Conservation (phyloP, 2,113 vertebrate genomes). For the Barnardius zonarius region DNA sequence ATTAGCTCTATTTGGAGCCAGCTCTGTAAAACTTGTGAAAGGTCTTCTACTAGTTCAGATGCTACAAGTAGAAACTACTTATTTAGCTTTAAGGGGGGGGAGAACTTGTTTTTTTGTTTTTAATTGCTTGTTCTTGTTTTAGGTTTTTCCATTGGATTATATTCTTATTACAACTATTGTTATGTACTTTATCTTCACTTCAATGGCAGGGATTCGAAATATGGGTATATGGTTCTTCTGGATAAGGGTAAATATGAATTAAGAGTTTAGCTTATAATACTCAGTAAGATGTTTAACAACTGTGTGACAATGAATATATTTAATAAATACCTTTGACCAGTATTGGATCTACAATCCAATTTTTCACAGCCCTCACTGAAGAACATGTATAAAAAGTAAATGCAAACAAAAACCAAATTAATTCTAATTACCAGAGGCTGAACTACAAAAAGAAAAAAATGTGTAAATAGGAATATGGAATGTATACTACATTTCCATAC, state of each 20-base stretch:
- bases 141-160: conserved; percentile 98
- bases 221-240: conserved; percentile 99
- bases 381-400: neutral
- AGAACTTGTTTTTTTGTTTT: neutral
- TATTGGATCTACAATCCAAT: neutral
- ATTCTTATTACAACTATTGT: conserved; percentile 95
- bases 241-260: conserved; percentile 83
- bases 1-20: neutral
- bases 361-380: neutral
- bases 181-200: conserved; percentile 97
- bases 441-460: neutral
- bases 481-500: neutral
- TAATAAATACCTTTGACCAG: neutral
- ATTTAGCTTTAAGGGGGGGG: neutral
- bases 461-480: neutral
- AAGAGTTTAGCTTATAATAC: neutral
- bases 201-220: conserved; percentile 97
- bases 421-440: neutral
- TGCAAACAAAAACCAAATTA: neutral
- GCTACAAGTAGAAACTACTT: neutral
- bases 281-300: neutral
- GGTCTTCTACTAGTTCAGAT: neutral
- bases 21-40: neutral
- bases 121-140: neutral
- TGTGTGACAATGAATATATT: neutral